A percentile compares a stretch with the other conserved stretches of the same genome.
Evolutionary conservation across 2,888 invertebrate genomes (phyloP).

Genomic region (Amphipyra tragopoginis): DNA sequence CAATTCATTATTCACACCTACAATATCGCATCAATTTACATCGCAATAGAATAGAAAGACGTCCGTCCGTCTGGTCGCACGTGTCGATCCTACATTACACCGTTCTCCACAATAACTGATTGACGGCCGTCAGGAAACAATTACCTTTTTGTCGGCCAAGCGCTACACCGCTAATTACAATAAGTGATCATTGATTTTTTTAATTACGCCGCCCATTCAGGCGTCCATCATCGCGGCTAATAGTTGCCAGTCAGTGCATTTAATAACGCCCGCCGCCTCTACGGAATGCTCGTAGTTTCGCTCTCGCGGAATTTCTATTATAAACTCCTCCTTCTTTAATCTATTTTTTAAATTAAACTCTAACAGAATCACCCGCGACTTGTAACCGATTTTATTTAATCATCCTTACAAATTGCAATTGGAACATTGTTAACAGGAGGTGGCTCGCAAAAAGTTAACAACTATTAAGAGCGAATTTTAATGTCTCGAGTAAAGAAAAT

Average conservation of each 20-base stretch:
- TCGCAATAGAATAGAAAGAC: conserved; percentile 36
- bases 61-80: conserved; percentile 61
- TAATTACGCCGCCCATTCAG: conserved; percentile 86
- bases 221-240: conserved; percentile 83
- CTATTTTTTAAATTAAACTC: conserved; percentile 66
- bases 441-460: conserved; percentile 69
- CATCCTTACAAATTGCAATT: conserved; percentile 59
- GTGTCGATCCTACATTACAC: conserved; percentile 61
- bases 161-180: conserved; percentile 87
- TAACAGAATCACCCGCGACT: conserved; percentile 43
- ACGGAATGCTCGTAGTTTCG: conserved; percentile 77
- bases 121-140: conserved; percentile 85
- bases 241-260: conserved; percentile 88
- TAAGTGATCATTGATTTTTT: conserved; percentile 88
- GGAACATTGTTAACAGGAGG: conserved; percentile 56
- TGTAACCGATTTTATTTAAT: conserved; percentile 53
- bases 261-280: conserved; percentile 78
- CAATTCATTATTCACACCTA: conserved; percentile 42
- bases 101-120: conserved; percentile 66
- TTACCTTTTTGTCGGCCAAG: conserved; percentile 85
- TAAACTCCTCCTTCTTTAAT: conserved; percentile 69
- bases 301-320: conserved; percentile 84
- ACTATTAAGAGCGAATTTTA: conserved; percentile 75
- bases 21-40: conserved; percentile 40
- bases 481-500: conserved; percentile 69